Percentiles rank a stretch among this genome's conserved stretches.
Evolutionary conservation across 2,888 invertebrate species (phyloP).

Genomic region (Electrophaes corylata): DNA sequence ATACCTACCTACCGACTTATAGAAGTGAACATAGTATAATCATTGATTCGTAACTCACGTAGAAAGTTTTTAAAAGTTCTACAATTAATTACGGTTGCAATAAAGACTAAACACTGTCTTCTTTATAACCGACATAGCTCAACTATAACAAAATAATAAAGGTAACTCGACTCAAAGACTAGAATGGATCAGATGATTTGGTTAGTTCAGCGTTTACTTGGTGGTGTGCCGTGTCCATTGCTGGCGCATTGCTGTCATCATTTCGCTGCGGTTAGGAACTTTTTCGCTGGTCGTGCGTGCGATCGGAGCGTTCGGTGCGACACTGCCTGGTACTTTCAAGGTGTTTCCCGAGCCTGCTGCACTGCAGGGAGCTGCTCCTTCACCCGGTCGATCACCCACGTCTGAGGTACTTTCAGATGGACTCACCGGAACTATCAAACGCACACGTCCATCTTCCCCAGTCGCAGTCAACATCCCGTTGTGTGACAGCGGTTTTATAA

Average conservation of each 20-base stretch:
- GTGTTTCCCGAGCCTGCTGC: constrained; percentile 70
- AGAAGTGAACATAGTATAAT: not conserved
- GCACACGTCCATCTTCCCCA: constrained; percentile 84
- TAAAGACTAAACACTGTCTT: not conserved
- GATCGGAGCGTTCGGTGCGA: constrained; percentile 86
- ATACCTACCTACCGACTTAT: not conserved
- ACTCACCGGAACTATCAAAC: constrained; percentile 86
- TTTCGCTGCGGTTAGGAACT: constrained; percentile 92
- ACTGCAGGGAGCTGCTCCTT: constrained; percentile 10
- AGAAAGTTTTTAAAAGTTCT: too few relatives aligned
- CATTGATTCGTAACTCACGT: not conserved
- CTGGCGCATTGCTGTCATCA: constrained; percentile 92
- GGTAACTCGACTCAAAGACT: constrained; percentile 55
- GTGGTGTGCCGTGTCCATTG: constrained; percentile 95
- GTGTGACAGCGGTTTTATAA: constrained; percentile 88
- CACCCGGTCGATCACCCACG: constrained; percentile 51
- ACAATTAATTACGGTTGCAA: too few relatives aligned
- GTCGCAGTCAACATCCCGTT: constrained; percentile 86
- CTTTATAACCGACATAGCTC: not conserved
- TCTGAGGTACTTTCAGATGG: constrained; percentile 71
- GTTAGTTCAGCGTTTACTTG: constrained; percentile 80
- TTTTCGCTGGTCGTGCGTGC: constrained; percentile 93
- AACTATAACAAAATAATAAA: constrained; percentile 38
- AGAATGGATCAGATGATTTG: constrained; percentile 31
- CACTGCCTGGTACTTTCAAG: constrained; percentile 80